Evolutionary conservation across 2,888 invertebrate genomes (phyloP).

Genomic region (Platycheirus albimanus): DNA sequence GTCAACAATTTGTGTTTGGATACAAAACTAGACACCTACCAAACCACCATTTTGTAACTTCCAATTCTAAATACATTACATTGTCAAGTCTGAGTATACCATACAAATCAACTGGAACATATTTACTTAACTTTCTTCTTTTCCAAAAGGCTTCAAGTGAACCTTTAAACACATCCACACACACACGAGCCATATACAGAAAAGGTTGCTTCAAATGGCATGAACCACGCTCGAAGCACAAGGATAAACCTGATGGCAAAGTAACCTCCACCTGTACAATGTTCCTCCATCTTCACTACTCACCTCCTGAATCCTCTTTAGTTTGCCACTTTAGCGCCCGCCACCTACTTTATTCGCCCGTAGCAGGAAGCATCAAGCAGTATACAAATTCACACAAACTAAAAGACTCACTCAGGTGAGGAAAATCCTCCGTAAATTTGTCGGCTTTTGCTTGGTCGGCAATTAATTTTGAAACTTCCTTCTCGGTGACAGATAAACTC

Average conservation of each 20-base stretch:
- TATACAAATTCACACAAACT: too few relatives aligned
- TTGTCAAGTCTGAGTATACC: slow-evolving; percentile 22
- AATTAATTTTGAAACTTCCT: slow-evolving; percentile 61
- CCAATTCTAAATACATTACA: neutral
- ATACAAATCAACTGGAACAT: slow-evolving; percentile 44
- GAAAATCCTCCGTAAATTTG: slow-evolving; percentile 45
- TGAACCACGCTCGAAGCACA: slow-evolving; percentile 1
- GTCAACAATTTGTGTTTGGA: neutral
- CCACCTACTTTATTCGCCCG: slow-evolving; percentile 10
- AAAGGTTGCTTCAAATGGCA: slow-evolving; percentile 4
- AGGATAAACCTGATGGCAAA: slow-evolving; percentile 6
- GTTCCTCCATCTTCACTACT: too few relatives aligned
- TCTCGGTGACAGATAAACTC: slow-evolving; percentile 40
- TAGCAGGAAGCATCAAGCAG: slow-evolving; percentile 16
- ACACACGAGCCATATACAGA: neutral
- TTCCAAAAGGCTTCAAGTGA: neutral
- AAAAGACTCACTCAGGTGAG: slow-evolving; percentile 57
- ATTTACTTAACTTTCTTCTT: slow-evolving; percentile 29
- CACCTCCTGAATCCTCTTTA: slow-evolving; percentile 9
- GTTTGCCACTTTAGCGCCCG: slow-evolving; percentile 16
- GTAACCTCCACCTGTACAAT: slow-evolving; percentile 26
- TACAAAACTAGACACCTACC: neutral
- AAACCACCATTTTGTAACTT: neutral
- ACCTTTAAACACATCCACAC: slow-evolving; percentile 22
- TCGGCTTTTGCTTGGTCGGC: slow-evolving; percentile 38